Base-by-base conservation (phyloP, 2,797 vertebrate genomes). In the Odontamblyopus lacepedii region DNA sequence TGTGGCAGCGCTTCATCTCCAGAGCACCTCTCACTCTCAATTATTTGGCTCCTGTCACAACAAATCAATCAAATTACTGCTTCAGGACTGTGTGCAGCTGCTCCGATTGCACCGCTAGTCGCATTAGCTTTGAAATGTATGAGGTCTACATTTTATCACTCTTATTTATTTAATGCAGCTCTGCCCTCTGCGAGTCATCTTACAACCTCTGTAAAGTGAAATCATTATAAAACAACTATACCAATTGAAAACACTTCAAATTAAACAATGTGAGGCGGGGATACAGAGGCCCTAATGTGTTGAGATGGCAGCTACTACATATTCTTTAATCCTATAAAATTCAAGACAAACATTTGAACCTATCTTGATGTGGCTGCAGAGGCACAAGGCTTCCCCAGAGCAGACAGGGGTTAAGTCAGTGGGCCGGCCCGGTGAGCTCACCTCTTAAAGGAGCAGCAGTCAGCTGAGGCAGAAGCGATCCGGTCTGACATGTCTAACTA, bases 1-100 rank as follows among this genome's bases (percentile, higher is more conserved):
- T 95, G 89, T 90, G 90, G 90, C 91, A 92, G 92, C 92, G 92
- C 94, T 95, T 95, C 95, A 95, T 96, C 96, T 96, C 89, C 92
- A 90, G 92, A 95, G 96, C 96, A 98, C 96, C 96, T 98, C 96
- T 99, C 97, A 97, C 95, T 99, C 97, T 97, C 96, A 98, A 98
- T 98, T 98, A 98, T 96, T 96, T 96, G 95, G 94, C 94, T 96
- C 93, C 96, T 97, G 98, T 98, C 97, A 98, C 96, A 98, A 97
- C 96, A 98, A 97, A 98, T 99, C 97, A 97, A 98, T 99, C 97
- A 98, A 97, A 98, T 99, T 99, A 98, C 86, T 93, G 94, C 92
- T 92, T 91, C 90, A 93, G 94, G 94, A 96, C 95, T 95, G 96
- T 94, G 92, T 94, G 95, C 95, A 97, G 95, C 95, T 94, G 92